Percentiles rank a stretch among this genome's conserved stretches.
Evolutionary conservation across 2,888 invertebrate genomes (phyloP).

Genomic region (Polydrusus cervinus): DNA sequence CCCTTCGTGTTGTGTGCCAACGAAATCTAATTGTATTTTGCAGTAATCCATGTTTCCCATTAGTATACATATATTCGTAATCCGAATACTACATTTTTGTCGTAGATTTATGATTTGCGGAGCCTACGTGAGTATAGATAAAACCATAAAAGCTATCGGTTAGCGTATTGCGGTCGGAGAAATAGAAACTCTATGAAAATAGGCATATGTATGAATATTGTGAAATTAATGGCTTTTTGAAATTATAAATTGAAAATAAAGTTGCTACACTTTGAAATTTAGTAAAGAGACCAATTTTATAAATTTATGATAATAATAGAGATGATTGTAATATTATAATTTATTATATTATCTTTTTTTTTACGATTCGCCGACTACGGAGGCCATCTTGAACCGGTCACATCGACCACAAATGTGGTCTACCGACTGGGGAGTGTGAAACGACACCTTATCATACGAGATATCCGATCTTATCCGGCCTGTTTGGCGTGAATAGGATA

Average conservation of each 20-base stretch:
- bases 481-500: no score
- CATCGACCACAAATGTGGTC: no score
- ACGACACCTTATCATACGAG: no score
- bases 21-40: conserved; percentile 18
- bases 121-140: conserved; percentile 14
- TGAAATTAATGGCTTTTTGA: not conserved
- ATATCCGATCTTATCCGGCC: no score
- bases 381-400: no score
- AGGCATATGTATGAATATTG: not conserved
- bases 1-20: not conserved
- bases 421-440: no score
- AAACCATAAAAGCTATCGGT: conserved; percentile 30
- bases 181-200: conserved; percentile 11
- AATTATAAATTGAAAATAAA: not conserved
- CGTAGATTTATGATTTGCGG: conserved; percentile 25
- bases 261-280: not conserved
- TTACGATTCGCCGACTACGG: no score
- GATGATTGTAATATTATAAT: no score
- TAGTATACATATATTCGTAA: conserved; percentile 37
- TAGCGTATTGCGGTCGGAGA: conserved; percentile 13
- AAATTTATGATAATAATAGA: no score
- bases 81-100: conserved; percentile 20
- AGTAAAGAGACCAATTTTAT: no score
- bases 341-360: no score
- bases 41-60: conserved; percentile 37